Base-by-base conservation (phyloP, 2,113 vertebrate genomes). In the Heterochromis multidens region DNA sequence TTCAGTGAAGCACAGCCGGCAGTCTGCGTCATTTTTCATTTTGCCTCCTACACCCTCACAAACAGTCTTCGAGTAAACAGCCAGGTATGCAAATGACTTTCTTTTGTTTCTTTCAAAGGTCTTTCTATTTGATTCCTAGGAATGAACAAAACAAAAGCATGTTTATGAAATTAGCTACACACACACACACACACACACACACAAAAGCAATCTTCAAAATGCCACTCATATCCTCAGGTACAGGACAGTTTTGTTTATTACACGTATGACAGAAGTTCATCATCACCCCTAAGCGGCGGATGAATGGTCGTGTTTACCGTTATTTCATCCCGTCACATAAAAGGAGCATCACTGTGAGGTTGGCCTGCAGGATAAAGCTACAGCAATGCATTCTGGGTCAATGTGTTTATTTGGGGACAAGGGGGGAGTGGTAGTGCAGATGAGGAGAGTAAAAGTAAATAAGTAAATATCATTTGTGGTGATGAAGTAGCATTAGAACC, bases 261-360 rank as follows among this genome's bases (percentile, higher is more conserved):
- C 83, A 35, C 58, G 6, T 67, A 79, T 83, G 87, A 81, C 87
- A 83, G 79, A 85, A 92, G 88, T 92, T 90, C 90, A 87, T 52
- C 81, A 3, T 61, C 62, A 11, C 14, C 90, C 88, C 56, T 72
- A 19, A 87, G 88, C 88, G 3, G 19, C 1, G 25, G 79, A 29
- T 74, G 82, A 89, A 86, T 78, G 84, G 49, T 56, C 21, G 35
- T 85, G 86, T 90, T 90, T 85, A 85, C 77, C 21, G 25, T 29
- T 60, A 27, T 74, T 57, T 27, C 77, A 84, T 56, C 77, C 72
- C 13, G 13, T 65, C 86, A 60, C 81, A 46, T 56, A 37, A 61
- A 10, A 57, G 49, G 31, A 60, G 62, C 77, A 21, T 84, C 79
- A 54, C 85, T 2, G 58, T 1, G 16, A 87, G 72, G 27, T 80